Percentiles rank a stretch among this genome's conserved stretches.
These are phyloP conservation scores for Cyphomyrmex costatus DNA, from an alignment of 1,140 invertebrate genomes.

Conservation along the genomic window DNA sequence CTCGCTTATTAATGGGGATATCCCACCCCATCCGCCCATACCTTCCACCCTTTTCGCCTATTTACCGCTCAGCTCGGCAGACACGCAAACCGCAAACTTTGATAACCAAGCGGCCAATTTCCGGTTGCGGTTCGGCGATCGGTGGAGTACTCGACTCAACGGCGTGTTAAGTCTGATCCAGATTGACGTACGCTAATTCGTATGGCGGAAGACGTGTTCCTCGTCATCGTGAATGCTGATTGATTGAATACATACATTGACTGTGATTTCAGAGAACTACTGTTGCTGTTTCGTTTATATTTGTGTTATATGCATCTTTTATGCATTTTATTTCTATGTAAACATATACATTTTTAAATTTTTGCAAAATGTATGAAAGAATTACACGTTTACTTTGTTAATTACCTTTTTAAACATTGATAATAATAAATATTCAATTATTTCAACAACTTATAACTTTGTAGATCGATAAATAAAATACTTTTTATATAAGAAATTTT, in stretches of 20 bases:
- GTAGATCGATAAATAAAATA: background rate
- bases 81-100: constrained; percentile 87
- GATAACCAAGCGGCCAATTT: constrained; percentile 87
- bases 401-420: background rate
- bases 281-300: background rate
- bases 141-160: constrained; percentile 81
- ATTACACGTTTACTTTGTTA: too few species aligned
- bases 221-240: constrained; percentile 58
- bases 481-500: constrained; percentile 1
- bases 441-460: background rate
- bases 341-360: background rate
- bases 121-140: constrained; percentile 85
- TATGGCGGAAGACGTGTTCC: constrained; percentile 49
- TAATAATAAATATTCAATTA: background rate
- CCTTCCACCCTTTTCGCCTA: constrained; percentile 62
- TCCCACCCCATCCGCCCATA: constrained; percentile 75
- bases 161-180: constrained; percentile 66
- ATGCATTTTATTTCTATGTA: background rate
- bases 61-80: constrained; percentile 73
- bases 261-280: background rate
- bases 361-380: background rate
- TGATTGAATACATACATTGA: constrained; percentile 42
- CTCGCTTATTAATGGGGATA: constrained; percentile 86
- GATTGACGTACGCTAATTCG: constrained; percentile 75
- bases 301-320: background rate